Evolutionary conservation across 2,797 vertebrate genomes (phyloP).

Genomic region (Taenioides sp.): DNA sequence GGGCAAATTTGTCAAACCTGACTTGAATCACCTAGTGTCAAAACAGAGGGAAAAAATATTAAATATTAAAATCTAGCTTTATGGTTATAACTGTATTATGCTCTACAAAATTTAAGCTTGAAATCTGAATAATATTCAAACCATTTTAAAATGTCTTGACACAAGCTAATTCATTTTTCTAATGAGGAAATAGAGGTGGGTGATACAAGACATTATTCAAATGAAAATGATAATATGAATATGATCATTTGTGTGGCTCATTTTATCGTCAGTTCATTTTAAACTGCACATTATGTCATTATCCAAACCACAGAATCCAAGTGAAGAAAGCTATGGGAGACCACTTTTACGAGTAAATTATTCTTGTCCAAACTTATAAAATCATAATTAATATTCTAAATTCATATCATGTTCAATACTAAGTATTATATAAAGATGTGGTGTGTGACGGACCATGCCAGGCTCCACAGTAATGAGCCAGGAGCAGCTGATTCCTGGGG

Average conservation of each 20-base stretch:
- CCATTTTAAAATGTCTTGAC: too few species aligned
- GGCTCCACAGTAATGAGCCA: slow-evolving; percentile 89
- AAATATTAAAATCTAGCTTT: not conserved
- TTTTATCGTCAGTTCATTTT: too few species aligned
- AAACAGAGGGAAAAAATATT: slow-evolving; percentile 28
- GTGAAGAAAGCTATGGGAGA: not conserved
- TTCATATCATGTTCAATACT: not conserved
- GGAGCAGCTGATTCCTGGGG: slow-evolving; percentile 87
- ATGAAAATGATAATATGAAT: too few species aligned
- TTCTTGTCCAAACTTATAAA: not conserved
- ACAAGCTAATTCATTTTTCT: too few species aligned
- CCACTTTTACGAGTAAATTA: not conserved
- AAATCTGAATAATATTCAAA: too few species aligned
- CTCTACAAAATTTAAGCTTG: too few species aligned
- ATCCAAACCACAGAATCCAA: not conserved
- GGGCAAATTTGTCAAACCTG: slow-evolving; percentile 85
- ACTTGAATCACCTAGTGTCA: slow-evolving; percentile 82
- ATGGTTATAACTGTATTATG: too few species aligned
- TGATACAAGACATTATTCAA: too few species aligned
- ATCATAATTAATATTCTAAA: not conserved
- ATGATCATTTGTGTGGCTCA: too few species aligned
- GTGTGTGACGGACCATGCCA: slow-evolving; percentile 72
- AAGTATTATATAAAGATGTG: not conserved
- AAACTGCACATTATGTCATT: too few species aligned
- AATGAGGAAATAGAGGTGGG: too few species aligned